phyloP scores from a whole-genome alignment of 2,888 invertebrate genomes.

The Nebria brevicollis region DNA sequence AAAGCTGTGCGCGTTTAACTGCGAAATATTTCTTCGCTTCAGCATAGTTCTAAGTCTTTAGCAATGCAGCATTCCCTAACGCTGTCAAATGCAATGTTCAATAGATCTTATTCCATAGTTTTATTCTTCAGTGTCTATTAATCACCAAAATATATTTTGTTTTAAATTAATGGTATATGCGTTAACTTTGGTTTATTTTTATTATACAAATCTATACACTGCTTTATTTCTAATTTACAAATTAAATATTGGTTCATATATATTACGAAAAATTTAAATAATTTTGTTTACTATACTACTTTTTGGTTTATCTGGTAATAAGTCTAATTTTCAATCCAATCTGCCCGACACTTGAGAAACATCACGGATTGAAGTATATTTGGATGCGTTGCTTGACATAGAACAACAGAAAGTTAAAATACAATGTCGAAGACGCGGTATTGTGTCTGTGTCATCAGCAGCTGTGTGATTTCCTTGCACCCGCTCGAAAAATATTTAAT shows the following conservation, averaged over 20 bases:
- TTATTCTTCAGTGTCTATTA: too few relatives aligned
- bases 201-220: too few relatives aligned
- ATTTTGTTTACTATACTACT: too few relatives aligned
- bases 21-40: background rate
- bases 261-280: too few relatives aligned
- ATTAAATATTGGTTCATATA: too few relatives aligned
- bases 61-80: background rate
- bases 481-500: constrained; percentile 41
- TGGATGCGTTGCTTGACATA: background rate
- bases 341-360: background rate
- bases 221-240: too few relatives aligned
- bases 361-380: background rate
- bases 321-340: background rate
- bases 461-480: constrained; percentile 12
- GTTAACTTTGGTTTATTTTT: too few relatives aligned
- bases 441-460: constrained; percentile 44
- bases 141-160: too few relatives aligned
- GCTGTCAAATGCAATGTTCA: background rate
- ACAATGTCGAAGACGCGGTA: constrained; percentile 35
- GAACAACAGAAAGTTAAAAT: constrained; percentile 10
- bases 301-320: too few relatives aligned
- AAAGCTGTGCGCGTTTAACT: constrained; percentile 38
- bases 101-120: too few relatives aligned
- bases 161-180: too few relatives aligned
- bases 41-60: background rate